These are phyloP conservation scores for Crioceris asparagi DNA, from an alignment of 2,888 invertebrate species.

Conservation along the genomic window DNA sequence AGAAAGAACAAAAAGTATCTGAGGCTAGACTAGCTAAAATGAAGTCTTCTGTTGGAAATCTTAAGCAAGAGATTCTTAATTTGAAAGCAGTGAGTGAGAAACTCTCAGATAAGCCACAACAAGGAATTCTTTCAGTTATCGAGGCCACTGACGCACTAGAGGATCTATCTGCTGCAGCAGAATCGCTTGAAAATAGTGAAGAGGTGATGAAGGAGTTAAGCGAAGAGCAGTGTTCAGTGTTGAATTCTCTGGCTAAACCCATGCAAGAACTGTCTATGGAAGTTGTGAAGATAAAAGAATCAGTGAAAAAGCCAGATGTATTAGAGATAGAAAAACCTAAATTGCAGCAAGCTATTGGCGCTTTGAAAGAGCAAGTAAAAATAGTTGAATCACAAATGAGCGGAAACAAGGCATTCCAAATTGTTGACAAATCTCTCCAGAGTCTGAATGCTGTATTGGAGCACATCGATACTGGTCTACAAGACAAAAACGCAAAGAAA, in stretches of 20 bases:
- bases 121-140: slow-evolving; percentile 14
- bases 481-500: too few relatives aligned
- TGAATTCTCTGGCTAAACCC: slow-evolving; percentile 15
- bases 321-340: slow-evolving; percentile 13
- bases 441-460: too few relatives aligned
- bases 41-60: neutral
- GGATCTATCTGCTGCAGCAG: slow-evolving; percentile 6
- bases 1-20: neutral
- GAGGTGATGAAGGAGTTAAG: slow-evolving; percentile 9
- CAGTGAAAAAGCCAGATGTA: slow-evolving; percentile 13
- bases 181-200: slow-evolving; percentile 3
- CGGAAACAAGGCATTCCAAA: slow-evolving; percentile 1
- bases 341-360: slow-evolving; percentile 13
- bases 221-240: slow-evolving; percentile 1
- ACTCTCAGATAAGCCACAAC: slow-evolving; percentile 3
- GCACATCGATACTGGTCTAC: too few relatives aligned
- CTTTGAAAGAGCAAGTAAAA: slow-evolving; percentile 14
- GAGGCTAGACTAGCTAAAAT: neutral
- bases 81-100: neutral
- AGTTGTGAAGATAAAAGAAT: slow-evolving; percentile 13
- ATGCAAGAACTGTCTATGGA: slow-evolving; percentile 18
- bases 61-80: neutral
- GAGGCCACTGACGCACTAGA: slow-evolving; percentile 12
- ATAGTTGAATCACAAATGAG: neutral
- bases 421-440: neutral